Evolutionary conservation across 1,140 invertebrate species (phyloP).

Genomic region (Macrosteles quadrilineatus): DNA sequence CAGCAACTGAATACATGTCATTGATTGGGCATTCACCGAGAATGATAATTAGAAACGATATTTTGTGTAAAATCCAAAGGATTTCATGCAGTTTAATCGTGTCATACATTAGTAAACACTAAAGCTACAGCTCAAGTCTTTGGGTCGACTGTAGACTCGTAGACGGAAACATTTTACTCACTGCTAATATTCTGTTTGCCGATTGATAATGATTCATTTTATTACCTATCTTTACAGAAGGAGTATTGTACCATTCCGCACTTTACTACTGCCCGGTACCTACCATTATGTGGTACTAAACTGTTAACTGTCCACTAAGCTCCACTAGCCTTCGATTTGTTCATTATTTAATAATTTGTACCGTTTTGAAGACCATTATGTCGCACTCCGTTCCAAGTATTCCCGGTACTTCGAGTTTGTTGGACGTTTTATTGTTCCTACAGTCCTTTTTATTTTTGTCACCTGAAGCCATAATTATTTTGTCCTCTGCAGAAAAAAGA

Average conservation of each 20-base stretch:
- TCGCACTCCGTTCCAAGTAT: not conserved
- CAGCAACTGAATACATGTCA: too few relatives aligned
- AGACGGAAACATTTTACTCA: not conserved
- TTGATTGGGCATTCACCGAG: too few relatives aligned
- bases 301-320: not conserved
- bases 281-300: conserved; percentile 11
- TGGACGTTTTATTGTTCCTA: too few relatives aligned
- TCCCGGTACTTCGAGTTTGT: not conserved
- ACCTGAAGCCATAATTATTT: too few relatives aligned
- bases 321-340: conserved; percentile 21
- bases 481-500: too few relatives aligned
- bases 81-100: too few relatives aligned
- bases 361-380: not conserved
- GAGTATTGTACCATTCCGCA: not conserved
- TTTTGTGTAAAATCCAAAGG: too few relatives aligned
- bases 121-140: too few relatives aligned
- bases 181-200: conserved; percentile 12
- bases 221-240: conserved; percentile 8
- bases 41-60: too few relatives aligned
- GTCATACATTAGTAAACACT: too few relatives aligned
- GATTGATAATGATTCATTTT: conserved; percentile 21
- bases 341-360: conserved; percentile 13
- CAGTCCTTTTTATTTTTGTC: too few relatives aligned
- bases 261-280: not conserved
- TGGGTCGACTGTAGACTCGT: too few relatives aligned